Base-by-base conservation (phyloP, 2,888 invertebrate genomes). In the Platycheirus rosarum region DNA sequence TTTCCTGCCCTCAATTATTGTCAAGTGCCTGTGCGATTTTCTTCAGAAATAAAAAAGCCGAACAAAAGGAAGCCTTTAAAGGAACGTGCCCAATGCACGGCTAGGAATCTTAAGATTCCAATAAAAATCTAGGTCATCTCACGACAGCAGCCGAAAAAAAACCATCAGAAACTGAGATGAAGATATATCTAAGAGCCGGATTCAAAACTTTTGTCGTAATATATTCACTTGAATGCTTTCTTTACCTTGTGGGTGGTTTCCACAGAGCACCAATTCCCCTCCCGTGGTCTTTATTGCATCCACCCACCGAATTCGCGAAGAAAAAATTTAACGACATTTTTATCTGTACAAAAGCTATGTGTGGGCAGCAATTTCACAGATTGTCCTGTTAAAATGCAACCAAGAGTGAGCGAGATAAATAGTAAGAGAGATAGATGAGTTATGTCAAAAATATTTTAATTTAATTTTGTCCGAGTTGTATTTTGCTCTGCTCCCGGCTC, bases 381-480 rank as follows among this genome's bases (percentile, higher is more conserved):
- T 70, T 74, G 69, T 79, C 29, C 29, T 14, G 32, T 46, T 60
- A 11, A n/a, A n/a, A 9, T 29, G 11, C 13, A 9, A n/a, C n/a
- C 46, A 9, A 49, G 42, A 57, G 11, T 26, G 2, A 20, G 1
- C n/a, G n/a, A n/a, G n/a, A n/a, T n/a, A n/a, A n/a, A n/a, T n/a
- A n/a, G n/a, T n/a, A n/a, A n/a, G n/a, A 13, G 5, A 13, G 2
- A 42, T 11, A 42, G 65, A 80, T 80, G 70, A 80, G 75, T 80
- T 80, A 75, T 80, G 70, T 70, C 35, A 70, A 66, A 75, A 70
- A 80, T 80, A 80, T 75, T 75, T 75, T 75, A 80, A 80, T 75
- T 75, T 80, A 80, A 80, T 75, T 70, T 70, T 70, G 16, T 49
- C 65, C 57, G 74, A 57, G 35, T 53, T 51, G 63, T 57, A 49